Evolutionary conservation across 1,140 invertebrate species (phyloP), one percentile per base, ranked within the genome.

Genomic region (Drosophila melanica): DNA sequence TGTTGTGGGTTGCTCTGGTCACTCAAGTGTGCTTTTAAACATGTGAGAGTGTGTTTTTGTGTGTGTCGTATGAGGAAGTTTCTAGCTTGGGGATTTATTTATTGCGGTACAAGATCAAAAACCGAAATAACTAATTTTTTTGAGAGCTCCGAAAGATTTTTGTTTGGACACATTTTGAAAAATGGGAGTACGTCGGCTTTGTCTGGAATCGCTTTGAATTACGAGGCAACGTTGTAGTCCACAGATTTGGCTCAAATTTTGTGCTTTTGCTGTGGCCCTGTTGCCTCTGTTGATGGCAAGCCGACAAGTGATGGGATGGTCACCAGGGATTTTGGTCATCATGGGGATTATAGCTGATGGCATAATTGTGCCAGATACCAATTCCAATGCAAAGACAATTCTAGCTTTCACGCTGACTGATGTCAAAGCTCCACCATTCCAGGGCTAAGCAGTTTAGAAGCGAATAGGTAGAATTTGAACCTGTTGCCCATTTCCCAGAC

Each of bases 51-150:
- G 41, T 14, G 64, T 27, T 5, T 27, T 54, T 70, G 63, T 73
- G 41, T 14, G 64, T 27, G 27, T 27, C 27, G 27, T 65, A 44
- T 66, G 73, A 84, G 84, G 84, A 87, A 87, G 84, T 87, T 70
- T 90, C 80, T 79, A 77, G 84, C 64, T 57, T 44, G 37, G 65
- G 70, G 84, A 80, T 77, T 89, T 89, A 74, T 68, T 71, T 57
- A 68, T 68, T 64, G 74, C 80, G 79, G 85, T 62, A 30, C 54
- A 50, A 89, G 65, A 85, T 87, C 82, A 86, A 86, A 85, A 48
- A 39, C 18, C 39, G 14, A 48, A 68, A 35, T n/a, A 70, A 48
- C 59, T 4, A 23, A 16, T 14, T 35, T 45, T 59, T 59, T 51
- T 4, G 12, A 68, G 37, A 70, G 48, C 59, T 39, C 45, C 20